Conservation (phyloP, 2,113 vertebrate genomes). For the Balaeniceps rex region DNA sequence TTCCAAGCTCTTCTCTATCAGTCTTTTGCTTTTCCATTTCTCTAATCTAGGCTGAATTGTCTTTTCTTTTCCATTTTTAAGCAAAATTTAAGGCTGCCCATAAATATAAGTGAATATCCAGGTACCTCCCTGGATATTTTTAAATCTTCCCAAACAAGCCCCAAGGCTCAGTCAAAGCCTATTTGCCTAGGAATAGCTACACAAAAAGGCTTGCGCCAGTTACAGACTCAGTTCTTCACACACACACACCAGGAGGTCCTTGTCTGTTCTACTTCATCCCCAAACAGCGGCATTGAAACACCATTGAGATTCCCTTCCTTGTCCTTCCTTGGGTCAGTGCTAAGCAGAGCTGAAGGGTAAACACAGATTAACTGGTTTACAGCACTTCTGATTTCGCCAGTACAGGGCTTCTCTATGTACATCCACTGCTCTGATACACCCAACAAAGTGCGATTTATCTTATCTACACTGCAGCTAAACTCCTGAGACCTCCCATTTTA, state of each 20-base stretch:
- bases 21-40: not conserved
- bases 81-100: slow-evolving; percentile 13
- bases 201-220: not conserved
- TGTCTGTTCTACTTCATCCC: not conserved
- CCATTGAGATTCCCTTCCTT: not conserved
- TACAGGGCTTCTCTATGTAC: not conserved
- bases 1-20: not conserved
- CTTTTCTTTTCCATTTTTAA: slow-evolving; percentile 6
- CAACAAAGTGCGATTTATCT: not conserved
- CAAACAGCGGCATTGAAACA: not conserved
- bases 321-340: not conserved
- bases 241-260: not conserved
- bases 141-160: not conserved
- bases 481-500: not conserved
- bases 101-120: slow-evolving; percentile 22
- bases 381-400: not conserved
- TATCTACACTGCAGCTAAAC: not conserved
- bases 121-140: not conserved
- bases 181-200: slow-evolving; percentile 24
- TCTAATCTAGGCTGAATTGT: not conserved
- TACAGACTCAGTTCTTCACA: not conserved
- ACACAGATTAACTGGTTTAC: not conserved
- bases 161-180: slow-evolving; percentile 17
- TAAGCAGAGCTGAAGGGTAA: not conserved
- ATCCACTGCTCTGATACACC: not conserved